Evolutionary conservation across 2,113 vertebrate genomes (phyloP).

Genomic region (Trogon melanurus): DNA sequence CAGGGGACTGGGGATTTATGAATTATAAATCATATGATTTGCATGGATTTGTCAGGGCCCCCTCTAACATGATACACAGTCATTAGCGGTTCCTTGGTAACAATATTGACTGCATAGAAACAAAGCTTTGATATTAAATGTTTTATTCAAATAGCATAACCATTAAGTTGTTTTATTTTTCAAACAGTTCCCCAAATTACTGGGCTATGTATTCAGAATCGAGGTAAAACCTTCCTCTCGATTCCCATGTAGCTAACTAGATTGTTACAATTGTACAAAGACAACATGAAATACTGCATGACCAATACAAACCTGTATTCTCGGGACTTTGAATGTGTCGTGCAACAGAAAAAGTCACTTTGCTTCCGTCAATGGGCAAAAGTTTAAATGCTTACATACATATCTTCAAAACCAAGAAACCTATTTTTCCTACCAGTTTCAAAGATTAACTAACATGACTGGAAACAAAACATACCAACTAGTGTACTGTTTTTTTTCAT

Average conservation of each 20-base stretch:
- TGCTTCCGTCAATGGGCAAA: background rate
- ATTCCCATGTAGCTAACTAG: background rate
- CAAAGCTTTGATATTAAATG: background rate
- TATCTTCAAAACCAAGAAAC: background rate
- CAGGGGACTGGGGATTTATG: conserved; percentile 12
- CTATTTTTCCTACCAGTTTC: background rate
- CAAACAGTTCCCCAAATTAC: background rate
- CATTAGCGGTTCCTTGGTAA: conserved; percentile 53
- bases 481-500: background rate
- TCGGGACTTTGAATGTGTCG: background rate
- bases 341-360: background rate
- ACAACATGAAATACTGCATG: background rate
- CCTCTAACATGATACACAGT: background rate
- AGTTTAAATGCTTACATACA: background rate
- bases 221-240: background rate
- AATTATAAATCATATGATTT: conserved; percentile 59
- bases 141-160: background rate
- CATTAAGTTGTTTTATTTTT: background rate
- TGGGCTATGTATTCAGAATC: background rate
- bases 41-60: conserved; percentile 30
- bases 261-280: background rate
- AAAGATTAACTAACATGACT: background rate
- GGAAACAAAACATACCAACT: background rate
- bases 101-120: conserved; percentile 18
- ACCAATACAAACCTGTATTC: background rate